Evolutionary conservation across 2,797 vertebrate genomes (phyloP).

Genomic region (Enteromius fasciolatus): DNA sequence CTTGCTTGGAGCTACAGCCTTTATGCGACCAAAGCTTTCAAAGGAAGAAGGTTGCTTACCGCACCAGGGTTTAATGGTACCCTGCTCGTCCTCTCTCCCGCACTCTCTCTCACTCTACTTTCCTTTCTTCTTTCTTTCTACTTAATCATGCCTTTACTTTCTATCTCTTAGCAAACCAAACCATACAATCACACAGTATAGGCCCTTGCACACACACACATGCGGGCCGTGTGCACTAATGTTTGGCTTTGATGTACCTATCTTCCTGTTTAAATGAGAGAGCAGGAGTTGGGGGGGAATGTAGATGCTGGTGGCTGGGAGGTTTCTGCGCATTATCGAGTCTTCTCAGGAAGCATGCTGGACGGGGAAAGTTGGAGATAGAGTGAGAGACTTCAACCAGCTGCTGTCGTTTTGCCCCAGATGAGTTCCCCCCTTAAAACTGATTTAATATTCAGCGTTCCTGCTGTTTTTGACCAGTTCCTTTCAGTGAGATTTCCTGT

Average conservation of each 20-base stretch:
- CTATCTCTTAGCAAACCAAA: slow-evolving; percentile 42
- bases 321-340: slow-evolving; percentile 63
- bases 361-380: slow-evolving; percentile 22
- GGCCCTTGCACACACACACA: slow-evolving; percentile 1
- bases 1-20: slow-evolving; percentile 67
- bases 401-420: neutral
- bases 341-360: slow-evolving; percentile 62
- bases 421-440: slow-evolving; percentile 1
- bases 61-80: slow-evolving; percentile 48
- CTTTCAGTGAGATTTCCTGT: neutral
- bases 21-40: slow-evolving; percentile 71
- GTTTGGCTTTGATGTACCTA: slow-evolving; percentile 57
- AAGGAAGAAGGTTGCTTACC: slow-evolving; percentile 48
- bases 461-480: neutral
- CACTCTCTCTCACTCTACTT: slow-evolving; percentile 37
- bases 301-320: slow-evolving; percentile 58
- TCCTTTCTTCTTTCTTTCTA: slow-evolving; percentile 43
- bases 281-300: slow-evolving; percentile 26
- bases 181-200: slow-evolving; percentile 22
- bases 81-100: slow-evolving; percentile 22
- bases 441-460: slow-evolving; percentile 6
- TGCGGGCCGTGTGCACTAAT: slow-evolving; percentile 32
- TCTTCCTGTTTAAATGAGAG: slow-evolving; percentile 58
- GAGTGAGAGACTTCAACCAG: slow-evolving; percentile 55
- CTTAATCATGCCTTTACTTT: slow-evolving; percentile 42